These are phyloP conservation scores for Micoletzkya japonica DNA, from an alignment of 2,888 invertebrate genomes.

Conservation along the genomic window DNA sequence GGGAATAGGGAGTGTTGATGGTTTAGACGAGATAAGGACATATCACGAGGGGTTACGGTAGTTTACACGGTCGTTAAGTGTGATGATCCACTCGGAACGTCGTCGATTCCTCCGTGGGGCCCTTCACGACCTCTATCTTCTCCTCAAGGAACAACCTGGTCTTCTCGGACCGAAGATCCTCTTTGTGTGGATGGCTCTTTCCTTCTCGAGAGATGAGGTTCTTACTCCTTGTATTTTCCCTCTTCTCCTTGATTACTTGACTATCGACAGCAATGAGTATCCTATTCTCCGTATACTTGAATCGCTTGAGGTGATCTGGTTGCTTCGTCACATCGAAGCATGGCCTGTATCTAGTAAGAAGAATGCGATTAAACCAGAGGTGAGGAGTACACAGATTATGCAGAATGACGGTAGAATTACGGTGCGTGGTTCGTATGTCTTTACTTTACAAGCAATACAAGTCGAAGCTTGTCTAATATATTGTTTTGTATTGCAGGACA, in stretches of 20 bases:
- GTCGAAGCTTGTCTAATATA: no score
- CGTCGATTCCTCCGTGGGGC: conserved; percentile 93
- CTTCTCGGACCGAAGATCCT: conserved; percentile 90
- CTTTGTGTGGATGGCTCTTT: conserved; percentile 91
- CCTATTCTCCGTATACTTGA: background rate
- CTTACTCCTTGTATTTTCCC: no score
- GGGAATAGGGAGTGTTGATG: background rate
- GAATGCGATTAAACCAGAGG: conserved; percentile 65
- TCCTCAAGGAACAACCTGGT: conserved; percentile 96
- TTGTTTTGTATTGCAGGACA: background rate
- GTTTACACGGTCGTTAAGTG: conserved; percentile 69
- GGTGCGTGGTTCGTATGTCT: background rate
- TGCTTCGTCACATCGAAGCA: conserved; percentile 92
- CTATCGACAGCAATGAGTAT: background rate
- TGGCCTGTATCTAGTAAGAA: conserved; percentile 83
- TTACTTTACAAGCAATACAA: background rate
- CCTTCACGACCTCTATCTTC: conserved; percentile 87
- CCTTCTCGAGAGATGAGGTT: conserved; percentile 93
- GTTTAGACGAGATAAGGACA: no score
- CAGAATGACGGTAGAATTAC: background rate
- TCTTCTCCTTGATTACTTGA: background rate
- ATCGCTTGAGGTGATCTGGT: conserved; percentile 75
- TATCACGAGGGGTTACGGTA: no score
- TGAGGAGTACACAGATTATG: background rate
- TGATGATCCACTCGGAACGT: conserved; percentile 87